Evolutionary conservation across 2,797 vertebrate species (phyloP).

Genomic region (Champsocephalus esox): DNA sequence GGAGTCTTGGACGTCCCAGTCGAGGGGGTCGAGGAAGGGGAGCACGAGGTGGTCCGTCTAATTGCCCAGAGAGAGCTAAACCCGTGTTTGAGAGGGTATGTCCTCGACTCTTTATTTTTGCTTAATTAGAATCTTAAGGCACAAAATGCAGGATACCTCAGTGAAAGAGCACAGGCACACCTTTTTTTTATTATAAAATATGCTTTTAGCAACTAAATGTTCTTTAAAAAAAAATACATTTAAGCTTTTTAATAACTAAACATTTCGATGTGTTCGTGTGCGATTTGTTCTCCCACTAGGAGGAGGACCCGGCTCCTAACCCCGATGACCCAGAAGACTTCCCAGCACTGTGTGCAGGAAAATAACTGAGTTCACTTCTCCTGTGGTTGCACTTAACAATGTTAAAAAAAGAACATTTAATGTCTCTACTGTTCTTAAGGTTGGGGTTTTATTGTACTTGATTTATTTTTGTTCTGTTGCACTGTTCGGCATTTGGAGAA

Average conservation of each 20-base stretch:
- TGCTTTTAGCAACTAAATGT: not conserved
- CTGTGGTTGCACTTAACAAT: slow-evolving; percentile 55
- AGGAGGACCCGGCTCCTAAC: slow-evolving; percentile 85
- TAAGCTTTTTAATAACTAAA: no score
- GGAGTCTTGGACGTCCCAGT: slow-evolving; percentile 90
- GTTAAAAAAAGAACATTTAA: slow-evolving; percentile 10
- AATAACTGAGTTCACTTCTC: slow-evolving; percentile 41
- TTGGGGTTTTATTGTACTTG: slow-evolving; percentile 58
- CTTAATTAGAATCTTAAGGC: not conserved
- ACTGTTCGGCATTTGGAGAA: slow-evolving; percentile 57
- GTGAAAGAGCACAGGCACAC: not conserved
- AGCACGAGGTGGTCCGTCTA: slow-evolving; percentile 54
- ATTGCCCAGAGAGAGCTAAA: slow-evolving; percentile 48
- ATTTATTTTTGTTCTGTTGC: slow-evolving; percentile 45
- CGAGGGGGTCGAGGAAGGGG: slow-evolving; percentile 89
- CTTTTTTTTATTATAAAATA: not conserved
- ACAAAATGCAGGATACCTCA: not conserved
- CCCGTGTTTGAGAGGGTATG: slow-evolving; percentile 60
- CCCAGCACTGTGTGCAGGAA: slow-evolving; percentile 88
- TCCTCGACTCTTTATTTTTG: not conserved
- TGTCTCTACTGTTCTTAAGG: slow-evolving; percentile 58
- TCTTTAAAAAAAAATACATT: no score
- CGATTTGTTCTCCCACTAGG: slow-evolving; percentile 41
- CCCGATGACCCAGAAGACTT: slow-evolving; percentile 98
- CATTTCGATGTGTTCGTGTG: not conserved